These are phyloP conservation scores for Anthopleura xanthogrammica DNA, from an alignment of 92 coral and sea anemone genomes.

Conservation along the genomic window DNA sequence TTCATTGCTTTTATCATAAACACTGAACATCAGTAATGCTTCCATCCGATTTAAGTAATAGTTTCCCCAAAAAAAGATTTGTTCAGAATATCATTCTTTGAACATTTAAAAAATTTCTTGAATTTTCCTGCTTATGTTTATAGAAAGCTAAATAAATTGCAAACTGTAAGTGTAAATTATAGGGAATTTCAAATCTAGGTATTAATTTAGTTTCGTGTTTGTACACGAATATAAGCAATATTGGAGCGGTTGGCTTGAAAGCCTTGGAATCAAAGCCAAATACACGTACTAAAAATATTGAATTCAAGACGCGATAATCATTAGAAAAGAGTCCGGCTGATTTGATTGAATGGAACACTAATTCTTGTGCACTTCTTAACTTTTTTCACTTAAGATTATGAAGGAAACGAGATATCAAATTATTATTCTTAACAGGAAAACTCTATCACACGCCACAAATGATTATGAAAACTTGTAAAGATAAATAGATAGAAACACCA, in stretches of 20 bases:
- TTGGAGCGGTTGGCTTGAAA: background rate
- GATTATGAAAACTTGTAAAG: background rate
- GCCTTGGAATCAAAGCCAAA: background rate
- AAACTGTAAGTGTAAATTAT: no score
- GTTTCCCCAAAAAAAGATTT: no score
- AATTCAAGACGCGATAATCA: background rate
- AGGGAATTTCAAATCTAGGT: no score
- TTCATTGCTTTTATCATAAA: background rate
- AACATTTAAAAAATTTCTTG: no score
- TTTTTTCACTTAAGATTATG: no score
- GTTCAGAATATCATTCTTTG: no score
- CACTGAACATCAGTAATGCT: background rate
- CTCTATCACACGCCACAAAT: background rate
- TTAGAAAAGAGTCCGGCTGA: background rate
- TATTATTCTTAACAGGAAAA: background rate
- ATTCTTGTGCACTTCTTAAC: no score
- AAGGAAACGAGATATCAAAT: no score
- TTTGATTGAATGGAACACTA: no score
- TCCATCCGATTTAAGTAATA: no score
- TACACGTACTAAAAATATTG: background rate
- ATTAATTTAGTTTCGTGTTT: background rate
- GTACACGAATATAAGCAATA: background rate
- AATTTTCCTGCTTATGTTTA: background rate
- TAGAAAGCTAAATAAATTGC: background rate
- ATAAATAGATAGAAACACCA: background rate